Percentiles rank a stretch among this genome's conserved stretches.
Conservation (phyloP, 2,888 invertebrate species). For the Pardosa pseudoannulata region DNA sequence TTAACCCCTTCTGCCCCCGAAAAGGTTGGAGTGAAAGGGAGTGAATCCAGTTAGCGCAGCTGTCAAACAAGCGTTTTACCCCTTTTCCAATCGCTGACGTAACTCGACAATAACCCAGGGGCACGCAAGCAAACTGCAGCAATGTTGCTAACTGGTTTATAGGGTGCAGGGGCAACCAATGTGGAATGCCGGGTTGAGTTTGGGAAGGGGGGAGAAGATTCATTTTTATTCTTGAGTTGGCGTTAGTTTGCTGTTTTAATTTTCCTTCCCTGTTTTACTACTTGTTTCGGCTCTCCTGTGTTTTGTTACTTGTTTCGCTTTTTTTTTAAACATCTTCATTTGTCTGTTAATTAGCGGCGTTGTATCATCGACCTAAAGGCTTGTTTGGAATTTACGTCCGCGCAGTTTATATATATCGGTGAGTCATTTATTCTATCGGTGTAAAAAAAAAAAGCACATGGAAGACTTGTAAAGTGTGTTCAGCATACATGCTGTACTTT, state of each 20-base stretch:
- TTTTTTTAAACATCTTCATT: no score
- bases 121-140: constrained; percentile 26
- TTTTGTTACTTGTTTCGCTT: no score
- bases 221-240: not conserved
- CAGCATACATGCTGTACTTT: no score
- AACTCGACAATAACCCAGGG: constrained; percentile 44
- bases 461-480: no score
- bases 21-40: not conserved
- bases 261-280: not conserved
- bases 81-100: constrained; percentile 18
- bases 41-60: constrained; percentile 11
- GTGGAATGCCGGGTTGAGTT: not conserved
- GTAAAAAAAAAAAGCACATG: no score
- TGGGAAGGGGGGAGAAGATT: not conserved
- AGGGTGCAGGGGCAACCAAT: not conserved
- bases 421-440: no score
- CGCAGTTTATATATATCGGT: no score
- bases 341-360: no score
- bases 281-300: no score
- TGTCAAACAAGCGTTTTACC: constrained; percentile 25
- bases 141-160: constrained; percentile 32
- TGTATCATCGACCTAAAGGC: no score
- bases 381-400: no score
- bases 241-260: not conserved
- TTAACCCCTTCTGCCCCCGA: not conserved